phyloP scores from a whole-genome alignment of 2,113 vertebrate genomes.

The Struthio camelus region DNA sequence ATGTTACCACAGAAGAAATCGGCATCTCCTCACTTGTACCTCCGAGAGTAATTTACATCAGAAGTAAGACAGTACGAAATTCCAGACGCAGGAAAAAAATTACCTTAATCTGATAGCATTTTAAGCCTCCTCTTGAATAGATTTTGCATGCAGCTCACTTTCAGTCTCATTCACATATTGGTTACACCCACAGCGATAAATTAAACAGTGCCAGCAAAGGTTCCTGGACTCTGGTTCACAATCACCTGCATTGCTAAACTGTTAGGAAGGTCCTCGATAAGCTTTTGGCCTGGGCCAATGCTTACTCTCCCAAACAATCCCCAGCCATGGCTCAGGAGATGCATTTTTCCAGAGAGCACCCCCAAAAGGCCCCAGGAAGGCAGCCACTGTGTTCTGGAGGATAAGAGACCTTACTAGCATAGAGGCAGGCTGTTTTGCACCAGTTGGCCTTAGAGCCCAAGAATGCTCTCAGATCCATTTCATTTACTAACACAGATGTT shows the following conservation, averaged over 20 bases:
- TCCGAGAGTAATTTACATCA: slow-evolving; percentile 38
- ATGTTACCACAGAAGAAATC: not conserved
- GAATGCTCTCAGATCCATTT: not conserved
- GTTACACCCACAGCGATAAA: not conserved
- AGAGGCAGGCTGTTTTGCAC: not conserved
- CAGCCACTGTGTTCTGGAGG: not conserved
- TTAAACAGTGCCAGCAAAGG: not conserved
- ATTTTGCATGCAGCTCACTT: not conserved
- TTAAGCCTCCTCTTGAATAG: slow-evolving; percentile 40
- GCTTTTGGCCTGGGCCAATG: not conserved
- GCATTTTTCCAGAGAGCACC: accelerated
- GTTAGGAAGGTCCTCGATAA: not conserved
- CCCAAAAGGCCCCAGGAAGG: not conserved
- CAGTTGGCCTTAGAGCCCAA: not conserved
- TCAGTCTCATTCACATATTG: not conserved
- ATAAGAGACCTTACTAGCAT: not conserved
- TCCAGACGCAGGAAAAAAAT: slow-evolving; percentile 48
- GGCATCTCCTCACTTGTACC: slow-evolving; percentile 4
- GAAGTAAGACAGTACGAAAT: slow-evolving; percentile 10
- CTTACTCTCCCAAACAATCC: not conserved
- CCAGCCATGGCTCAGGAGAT: not conserved
- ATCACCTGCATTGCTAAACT: accelerated
- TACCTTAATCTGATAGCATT: slow-evolving; percentile 12
- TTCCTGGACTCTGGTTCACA: not conserved
- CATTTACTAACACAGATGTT: accelerated